Conservation (phyloP, 2,888 invertebrate species). For the Ophion ellenae region DNA sequence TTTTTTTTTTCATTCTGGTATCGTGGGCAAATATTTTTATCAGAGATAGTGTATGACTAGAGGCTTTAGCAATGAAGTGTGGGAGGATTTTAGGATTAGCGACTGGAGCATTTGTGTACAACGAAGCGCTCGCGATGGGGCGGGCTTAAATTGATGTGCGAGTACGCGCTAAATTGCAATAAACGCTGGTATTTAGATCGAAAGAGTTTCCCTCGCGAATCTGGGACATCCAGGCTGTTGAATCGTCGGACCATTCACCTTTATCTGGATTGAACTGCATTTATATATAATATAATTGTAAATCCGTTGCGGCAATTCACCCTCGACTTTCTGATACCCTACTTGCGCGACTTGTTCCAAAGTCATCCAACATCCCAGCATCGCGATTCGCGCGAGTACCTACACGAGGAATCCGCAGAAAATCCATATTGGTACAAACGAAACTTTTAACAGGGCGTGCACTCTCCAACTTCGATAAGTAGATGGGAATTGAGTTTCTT, state of each 20-base stretch:
- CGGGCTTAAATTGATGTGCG: conserved; percentile 49
- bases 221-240: conserved; percentile 17
- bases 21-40: conserved; percentile 17
- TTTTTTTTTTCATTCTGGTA: background rate
- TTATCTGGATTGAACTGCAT: conserved; percentile 13
- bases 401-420: too few species aligned
- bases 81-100: conserved; percentile 24
- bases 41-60: conserved; percentile 18
- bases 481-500: too few species aligned
- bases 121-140: conserved; percentile 13
- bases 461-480: too few species aligned
- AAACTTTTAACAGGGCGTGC: too few species aligned
- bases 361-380: too few species aligned
- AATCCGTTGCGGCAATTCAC: background rate
- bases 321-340: too few species aligned
- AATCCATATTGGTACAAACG: too few species aligned
- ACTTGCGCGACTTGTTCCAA: too few species aligned
- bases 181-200: conserved; percentile 37
- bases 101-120: background rate
- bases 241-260: conserved; percentile 20
- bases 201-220: conserved; percentile 23
- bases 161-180: conserved; percentile 52
- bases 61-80: conserved; percentile 17
- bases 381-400: too few species aligned
- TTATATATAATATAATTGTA: conserved; percentile 26